These are phyloP conservation scores for Perodicticus potto DNA, from an alignment of 2,797 vertebrate species.

Conservation along the genomic window DNA sequence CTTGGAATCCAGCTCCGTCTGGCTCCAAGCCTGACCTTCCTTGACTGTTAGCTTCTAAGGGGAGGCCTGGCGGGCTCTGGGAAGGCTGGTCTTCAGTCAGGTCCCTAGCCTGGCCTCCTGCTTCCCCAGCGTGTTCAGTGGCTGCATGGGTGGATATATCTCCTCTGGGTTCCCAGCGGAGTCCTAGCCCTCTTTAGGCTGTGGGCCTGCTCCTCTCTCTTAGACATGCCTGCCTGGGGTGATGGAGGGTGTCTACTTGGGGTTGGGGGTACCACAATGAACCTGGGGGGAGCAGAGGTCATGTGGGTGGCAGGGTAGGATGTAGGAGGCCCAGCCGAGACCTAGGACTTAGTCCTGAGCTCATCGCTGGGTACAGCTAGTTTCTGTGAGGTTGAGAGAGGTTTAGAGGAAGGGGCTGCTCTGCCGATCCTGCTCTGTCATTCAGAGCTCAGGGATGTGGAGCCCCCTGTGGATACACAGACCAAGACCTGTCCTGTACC, in stretches of 20 bases:
- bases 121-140: not conserved
- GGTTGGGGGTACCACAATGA: not conserved
- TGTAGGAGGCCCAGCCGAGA: not conserved
- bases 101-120: not conserved
- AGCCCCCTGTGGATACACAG: not conserved
- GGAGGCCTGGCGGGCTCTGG: not conserved
- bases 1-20: not conserved
- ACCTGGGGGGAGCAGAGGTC: not conserved
- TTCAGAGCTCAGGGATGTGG: not conserved
- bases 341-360: not conserved
- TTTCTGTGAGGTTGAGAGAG: not conserved
- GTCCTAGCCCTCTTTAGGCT: not conserved
- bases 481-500: fast-evolving
- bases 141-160: fast-evolving
- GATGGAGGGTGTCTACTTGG: too few species aligned
- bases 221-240: fast-evolving
- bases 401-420: not conserved
- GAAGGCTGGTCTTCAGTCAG: too few species aligned
- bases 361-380: not conserved
- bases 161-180: not conserved
- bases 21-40: not conserved
- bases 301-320: not conserved
- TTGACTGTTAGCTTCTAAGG: not conserved
- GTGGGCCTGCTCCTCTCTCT: not conserved
- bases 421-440: not conserved